phyloP scores from a whole-genome alignment of 2,888 invertebrate species.

The Nephrocerus scutellatus region DNA sequence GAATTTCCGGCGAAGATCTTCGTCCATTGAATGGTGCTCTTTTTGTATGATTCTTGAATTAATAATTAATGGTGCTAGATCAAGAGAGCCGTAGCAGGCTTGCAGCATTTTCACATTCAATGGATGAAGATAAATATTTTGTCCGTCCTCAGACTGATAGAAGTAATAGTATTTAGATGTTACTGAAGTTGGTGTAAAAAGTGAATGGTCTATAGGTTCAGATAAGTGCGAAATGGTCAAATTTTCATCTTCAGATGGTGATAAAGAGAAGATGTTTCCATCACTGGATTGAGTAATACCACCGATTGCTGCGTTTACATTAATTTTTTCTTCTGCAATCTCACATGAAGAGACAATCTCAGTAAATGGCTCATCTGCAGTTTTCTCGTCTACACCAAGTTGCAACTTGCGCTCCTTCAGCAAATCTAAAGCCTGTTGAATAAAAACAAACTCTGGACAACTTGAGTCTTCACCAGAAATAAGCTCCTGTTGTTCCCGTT shows the following conservation, averaged over 20 bases:
- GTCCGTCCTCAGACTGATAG: conserved; percentile 75
- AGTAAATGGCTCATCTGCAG: too few relatives aligned
- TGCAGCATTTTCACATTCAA: conserved; percentile 86
- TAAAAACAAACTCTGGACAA: conserved; percentile 76
- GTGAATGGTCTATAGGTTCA: too few relatives aligned
- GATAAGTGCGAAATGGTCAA: not conserved
- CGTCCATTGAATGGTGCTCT: conserved; percentile 77
- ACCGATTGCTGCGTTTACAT: not conserved
- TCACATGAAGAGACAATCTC: not conserved
- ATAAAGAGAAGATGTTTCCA: too few relatives aligned
- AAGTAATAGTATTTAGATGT: conserved; percentile 36
- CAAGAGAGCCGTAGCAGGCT: conserved; percentile 74
- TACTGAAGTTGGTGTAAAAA: too few relatives aligned
- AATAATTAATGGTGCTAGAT: conserved; percentile 66
- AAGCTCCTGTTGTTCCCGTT: conserved; percentile 66
- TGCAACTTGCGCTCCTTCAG: conserved; percentile 46
- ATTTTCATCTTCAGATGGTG: too few relatives aligned
- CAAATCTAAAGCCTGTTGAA: conserved; percentile 73
- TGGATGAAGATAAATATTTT: conserved; percentile 85
- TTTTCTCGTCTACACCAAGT: conserved; percentile 30
- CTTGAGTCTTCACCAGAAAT: conserved; percentile 60
- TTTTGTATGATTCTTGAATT: conserved; percentile 78
- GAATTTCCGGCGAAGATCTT: conserved; percentile 68
- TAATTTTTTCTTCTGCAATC: too few relatives aligned
- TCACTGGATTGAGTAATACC: too few relatives aligned